Evolutionary conservation across 2,797 vertebrate species (phyloP), one percentile per base, ranked within the genome.

Genomic region (Meriones psammophilus): DNA sequence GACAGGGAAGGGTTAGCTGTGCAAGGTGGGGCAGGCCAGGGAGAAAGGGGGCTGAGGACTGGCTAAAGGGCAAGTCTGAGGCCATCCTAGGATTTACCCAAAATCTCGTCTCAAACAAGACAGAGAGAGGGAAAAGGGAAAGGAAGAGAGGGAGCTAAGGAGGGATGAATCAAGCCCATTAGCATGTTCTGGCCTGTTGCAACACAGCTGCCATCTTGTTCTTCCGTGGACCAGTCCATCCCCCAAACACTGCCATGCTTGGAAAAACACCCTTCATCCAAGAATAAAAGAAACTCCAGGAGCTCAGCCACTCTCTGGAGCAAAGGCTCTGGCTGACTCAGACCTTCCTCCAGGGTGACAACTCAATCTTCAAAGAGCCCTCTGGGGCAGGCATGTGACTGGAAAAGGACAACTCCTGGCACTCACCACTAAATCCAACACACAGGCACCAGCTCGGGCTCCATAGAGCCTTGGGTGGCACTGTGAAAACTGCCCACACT

Each of bases 121-220:
- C 64, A 13, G 36, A 39, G 9, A 6, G 17, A 2, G 15, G 33
- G 17, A 6, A 8, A 0, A 33, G 60, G 17, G 33, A 15, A 10
- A 26, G 39, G 30, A 9, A 8, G 10, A 12, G 26, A 12, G 12
- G 30, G 42, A 14, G 28, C 0, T 0, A 46, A 24, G 42, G 33
- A 36, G 8, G 33, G 66, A 5, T 14, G 39, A 30, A 30, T 20
- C 39, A 83, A 17, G 39, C 39, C 18, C 5, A 2, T 79, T 8
- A n/a, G 22, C 54, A 12, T 8, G 26, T 30, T 68, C 28, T 3
- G 1, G 20, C 1, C 22, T 46, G 42, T 26, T 1, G 0, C 20
- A 24, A 17, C 33, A 15, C 12, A n/a, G 24, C 26, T 60, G 15
- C 39, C 76, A 54, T 58, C 8, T 22, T 54, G 58, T 30, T 83